Evolutionary conservation across 1,140 invertebrate species (phyloP), one percentile per base, ranked within the genome.

Genomic region (Odontomachus brunneus): DNA sequence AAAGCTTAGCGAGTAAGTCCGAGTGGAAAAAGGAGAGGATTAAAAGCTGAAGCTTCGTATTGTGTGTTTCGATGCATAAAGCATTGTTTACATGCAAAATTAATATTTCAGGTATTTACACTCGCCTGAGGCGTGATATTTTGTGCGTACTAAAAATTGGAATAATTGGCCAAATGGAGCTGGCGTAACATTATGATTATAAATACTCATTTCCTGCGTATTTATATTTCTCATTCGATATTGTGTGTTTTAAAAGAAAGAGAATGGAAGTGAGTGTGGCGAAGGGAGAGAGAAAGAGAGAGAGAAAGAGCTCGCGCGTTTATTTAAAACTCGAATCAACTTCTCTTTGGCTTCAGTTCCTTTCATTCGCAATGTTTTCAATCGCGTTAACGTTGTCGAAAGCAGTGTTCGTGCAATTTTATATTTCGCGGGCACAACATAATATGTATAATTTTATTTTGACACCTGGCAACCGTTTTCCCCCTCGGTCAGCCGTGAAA

Each of bases 351-450:
- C 9, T 0, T 44, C 9, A 11, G 0, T 38, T 15, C 4, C 22
- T 78, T 69, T 75, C 11, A 53, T 24, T 19, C 19, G 33, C 4
- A 55, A 65, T 48, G 29, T 24, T 76, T 55, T 65, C 44, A 22
- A 60, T 17, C 3, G 9, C 59, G 48, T 82, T 65, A 29, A 55
- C 19, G 24, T 29, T 0, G 49, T n/a, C 55, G 59, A 44, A 44
- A 76, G 59, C 49, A 17, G 12, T 44, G 19, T 65, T 75, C n/a
- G 26, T 48, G n/a, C n/a, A 44, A 75, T 82, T 82, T 76, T 65
- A 48, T 65, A 48, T 49, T 22, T 71, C 4, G 33, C 62, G 17
- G n/a, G n/a, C 24, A 53, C 38, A 80, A 38, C 51, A 80, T 59
- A 80, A 80, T 48, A 44, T 3, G 26, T 55, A 44, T 69, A 69